Percentiles rank a stretch among this genome's conserved stretches.
Evolutionary conservation across 1,140 invertebrate species (phyloP).

Genomic region (Limonius californicus): DNA sequence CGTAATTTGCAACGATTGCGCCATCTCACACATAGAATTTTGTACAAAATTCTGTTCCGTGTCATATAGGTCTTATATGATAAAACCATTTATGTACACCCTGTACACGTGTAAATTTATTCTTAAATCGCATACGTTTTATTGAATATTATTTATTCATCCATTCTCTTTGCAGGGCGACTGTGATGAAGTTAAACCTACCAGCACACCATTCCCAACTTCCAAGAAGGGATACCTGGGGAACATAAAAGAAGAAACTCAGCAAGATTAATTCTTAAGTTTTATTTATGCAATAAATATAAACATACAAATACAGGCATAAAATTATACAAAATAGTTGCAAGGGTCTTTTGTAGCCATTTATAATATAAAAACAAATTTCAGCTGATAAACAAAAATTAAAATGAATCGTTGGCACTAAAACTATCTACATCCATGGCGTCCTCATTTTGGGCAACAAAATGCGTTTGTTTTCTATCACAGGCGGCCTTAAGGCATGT

Average conservation of each 20-base stretch:
- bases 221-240: conserved; percentile 35
- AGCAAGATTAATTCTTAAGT: conserved; percentile 26
- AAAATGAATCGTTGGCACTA: conserved; percentile 38
- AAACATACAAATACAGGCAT: too few relatives aligned
- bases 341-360: not conserved
- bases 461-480: not conserved
- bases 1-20: too few relatives aligned
- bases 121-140: too few relatives aligned
- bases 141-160: too few relatives aligned
- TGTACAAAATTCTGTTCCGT: too few relatives aligned
- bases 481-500: conserved; percentile 31
- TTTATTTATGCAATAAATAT: not conserved
- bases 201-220: not conserved
- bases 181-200: conserved; percentile 24
- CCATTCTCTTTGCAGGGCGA: conserved; percentile 25
- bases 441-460: not conserved
- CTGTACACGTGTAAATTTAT: too few relatives aligned
- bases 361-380: not conserved
- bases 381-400: conserved; percentile 1
- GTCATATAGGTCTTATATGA: too few relatives aligned
- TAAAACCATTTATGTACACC: too few relatives aligned
- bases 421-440: conserved; percentile 36
- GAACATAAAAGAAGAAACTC: conserved; percentile 43
- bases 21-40: too few relatives aligned
- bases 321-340: too few relatives aligned